Percentiles rank a stretch among this genome's conserved stretches.
phyloP scores from a whole-genome alignment of 1,140 invertebrate species.

The Formica selysi region DNA sequence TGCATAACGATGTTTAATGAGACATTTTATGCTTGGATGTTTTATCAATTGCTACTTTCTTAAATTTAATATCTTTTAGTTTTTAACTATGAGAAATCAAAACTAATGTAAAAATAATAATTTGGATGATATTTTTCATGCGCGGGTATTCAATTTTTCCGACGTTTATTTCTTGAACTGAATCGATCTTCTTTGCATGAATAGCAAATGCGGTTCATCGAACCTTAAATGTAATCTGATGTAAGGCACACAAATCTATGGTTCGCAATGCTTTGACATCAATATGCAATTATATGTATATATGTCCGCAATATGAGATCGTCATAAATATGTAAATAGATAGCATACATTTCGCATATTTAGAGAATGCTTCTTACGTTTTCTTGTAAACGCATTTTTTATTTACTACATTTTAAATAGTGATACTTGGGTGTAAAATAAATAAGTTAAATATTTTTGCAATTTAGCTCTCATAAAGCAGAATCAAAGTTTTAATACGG shows the following conservation, averaged over 20 bases:
- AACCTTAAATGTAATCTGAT: slow-evolving; percentile 49
- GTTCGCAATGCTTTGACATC: slow-evolving; percentile 29
- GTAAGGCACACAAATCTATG: slow-evolving; percentile 35
- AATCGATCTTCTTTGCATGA: slow-evolving; percentile 13
- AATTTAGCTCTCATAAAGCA: background rate
- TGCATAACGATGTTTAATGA: background rate
- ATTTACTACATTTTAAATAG: background rate
- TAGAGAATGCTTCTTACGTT: background rate
- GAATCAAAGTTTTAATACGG: background rate
- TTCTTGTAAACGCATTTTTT: background rate
- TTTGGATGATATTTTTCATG: background rate
- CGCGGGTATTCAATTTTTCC: slow-evolving; percentile 1
- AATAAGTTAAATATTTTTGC: slow-evolving; percentile 11
- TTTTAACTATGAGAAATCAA: background rate
- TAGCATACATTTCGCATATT: background rate
- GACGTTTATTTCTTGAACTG: background rate
- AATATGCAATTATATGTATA: background rate
- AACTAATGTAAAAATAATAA: background rate
- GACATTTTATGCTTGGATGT: background rate
- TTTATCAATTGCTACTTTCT: background rate
- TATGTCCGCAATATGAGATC: too few relatives aligned
- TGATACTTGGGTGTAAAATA: background rate
- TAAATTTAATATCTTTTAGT: background rate
- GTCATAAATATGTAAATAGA: slow-evolving; percentile 2
- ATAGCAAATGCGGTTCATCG: slow-evolving; percentile 39